Conservation (phyloP, 2,113 vertebrate genomes). For the Notothenia rossii region DNA sequence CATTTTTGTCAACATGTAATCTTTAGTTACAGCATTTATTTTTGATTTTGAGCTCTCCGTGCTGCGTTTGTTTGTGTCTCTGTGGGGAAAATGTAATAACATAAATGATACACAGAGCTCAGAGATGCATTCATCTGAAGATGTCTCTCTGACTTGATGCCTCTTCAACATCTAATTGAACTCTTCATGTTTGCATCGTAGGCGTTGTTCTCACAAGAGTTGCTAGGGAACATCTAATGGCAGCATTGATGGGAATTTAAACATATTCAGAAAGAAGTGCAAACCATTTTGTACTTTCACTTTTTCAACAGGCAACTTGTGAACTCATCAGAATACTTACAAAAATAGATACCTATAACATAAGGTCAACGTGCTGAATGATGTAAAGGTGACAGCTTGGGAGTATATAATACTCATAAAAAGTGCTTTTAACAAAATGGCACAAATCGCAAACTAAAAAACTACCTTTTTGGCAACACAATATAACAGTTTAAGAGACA, state of each 20-base stretch:
- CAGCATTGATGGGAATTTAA: constrained; percentile 20
- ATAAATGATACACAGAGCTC: background rate
- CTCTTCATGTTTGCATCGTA: constrained; percentile 30
- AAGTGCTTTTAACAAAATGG: no score
- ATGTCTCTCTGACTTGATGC: constrained; percentile 11
- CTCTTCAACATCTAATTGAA: constrained; percentile 16
- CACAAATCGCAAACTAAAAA: no score
- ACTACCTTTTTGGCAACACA: no score
- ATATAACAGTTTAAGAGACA: no score
- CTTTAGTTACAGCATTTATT: background rate
- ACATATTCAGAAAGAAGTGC: background rate
- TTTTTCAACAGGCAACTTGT: background rate
- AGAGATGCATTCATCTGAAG: background rate
- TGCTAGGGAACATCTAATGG: constrained; percentile 44
- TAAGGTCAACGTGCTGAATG: background rate
- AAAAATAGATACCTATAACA: background rate
- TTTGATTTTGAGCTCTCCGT: background rate
- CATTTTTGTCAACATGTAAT: constrained; percentile 2
- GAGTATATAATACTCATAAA: no score
- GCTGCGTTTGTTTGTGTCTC: background rate
- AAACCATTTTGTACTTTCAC: background rate
- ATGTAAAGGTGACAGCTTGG: background rate
- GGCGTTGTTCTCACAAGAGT: constrained; percentile 14
- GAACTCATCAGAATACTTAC: background rate
- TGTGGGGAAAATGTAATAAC: background rate